Evolutionary conservation across 2,113 vertebrate species (phyloP).

Genomic region (Istiophorus platypterus): DNA sequence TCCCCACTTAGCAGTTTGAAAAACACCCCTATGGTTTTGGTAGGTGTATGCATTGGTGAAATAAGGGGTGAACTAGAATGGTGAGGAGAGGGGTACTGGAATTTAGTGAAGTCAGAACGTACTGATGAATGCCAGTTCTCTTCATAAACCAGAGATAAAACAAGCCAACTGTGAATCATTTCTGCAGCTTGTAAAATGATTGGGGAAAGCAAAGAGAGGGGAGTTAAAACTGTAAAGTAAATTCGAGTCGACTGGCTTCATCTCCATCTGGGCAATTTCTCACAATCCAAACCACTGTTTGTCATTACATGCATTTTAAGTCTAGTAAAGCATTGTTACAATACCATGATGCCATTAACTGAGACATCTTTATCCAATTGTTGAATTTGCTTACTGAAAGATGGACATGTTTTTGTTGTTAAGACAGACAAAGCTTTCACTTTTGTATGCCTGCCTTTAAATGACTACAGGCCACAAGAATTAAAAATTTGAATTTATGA

Average conservation of each 20-base stretch:
- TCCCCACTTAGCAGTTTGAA: slow-evolving; percentile 62
- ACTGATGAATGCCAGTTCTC: slow-evolving; percentile 17
- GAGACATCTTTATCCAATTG: not conserved
- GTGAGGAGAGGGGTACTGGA: slow-evolving; percentile 1
- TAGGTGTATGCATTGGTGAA: slow-evolving; percentile 7
- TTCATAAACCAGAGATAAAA: not conserved
- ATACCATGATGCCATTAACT: not conserved
- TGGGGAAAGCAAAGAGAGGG: not conserved
- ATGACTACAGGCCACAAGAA: not conserved
- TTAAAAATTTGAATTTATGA: not conserved
- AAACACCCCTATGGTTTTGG: slow-evolving; percentile 36
- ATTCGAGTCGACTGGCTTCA: not conserved
- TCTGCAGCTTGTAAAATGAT: not conserved
- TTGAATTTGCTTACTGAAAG: not conserved
- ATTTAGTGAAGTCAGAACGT: not conserved
- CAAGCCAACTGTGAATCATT: slow-evolving; percentile 8
- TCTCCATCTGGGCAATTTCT: not conserved
- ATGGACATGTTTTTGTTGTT: not conserved
- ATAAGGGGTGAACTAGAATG: slow-evolving; percentile 30
- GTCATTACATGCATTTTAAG: not conserved
- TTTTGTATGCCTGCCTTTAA: not conserved
- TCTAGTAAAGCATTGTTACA: not conserved
- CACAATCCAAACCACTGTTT: not conserved
- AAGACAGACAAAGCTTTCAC: not conserved
- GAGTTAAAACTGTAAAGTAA: not conserved